These are phyloP conservation scores for Struthio camelus DNA, from an alignment of 2,113 vertebrate genomes.

Conservation along the genomic window DNA sequence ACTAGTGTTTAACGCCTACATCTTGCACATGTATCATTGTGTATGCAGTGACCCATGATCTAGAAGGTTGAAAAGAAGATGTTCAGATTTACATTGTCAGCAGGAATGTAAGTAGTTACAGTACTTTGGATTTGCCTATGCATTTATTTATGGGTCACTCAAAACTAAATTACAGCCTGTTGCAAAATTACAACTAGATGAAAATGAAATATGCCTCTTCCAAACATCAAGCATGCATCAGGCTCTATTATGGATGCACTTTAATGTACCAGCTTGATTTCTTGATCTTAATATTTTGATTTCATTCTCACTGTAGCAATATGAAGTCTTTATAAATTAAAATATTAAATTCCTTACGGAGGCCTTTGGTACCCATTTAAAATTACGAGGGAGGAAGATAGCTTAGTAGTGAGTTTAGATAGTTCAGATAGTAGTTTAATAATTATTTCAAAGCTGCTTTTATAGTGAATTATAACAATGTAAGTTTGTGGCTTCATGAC, in stretches of 20 bases:
- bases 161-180: neutral
- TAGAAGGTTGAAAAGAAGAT: neutral
- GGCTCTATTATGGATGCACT: neutral
- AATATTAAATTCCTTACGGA: neutral
- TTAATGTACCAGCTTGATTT: neutral
- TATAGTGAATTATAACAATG: neutral
- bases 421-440: neutral
- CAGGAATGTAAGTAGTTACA: neutral
- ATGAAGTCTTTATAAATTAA: neutral
- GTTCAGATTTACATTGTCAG: neutral
- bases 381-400: neutral
- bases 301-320: neutral
- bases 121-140: neutral
- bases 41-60: neutral
- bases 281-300: neutral
- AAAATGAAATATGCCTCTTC: neutral
- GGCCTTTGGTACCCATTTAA: neutral
- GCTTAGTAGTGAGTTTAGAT: too few species aligned
- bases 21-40: neutral
- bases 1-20: neutral
- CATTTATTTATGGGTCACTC: neutral
- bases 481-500: neutral
- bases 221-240: neutral
- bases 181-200: neutral
- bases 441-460: neutral